A percentile compares a stretch with the other conserved stretches of the same genome.
phyloP scores from a whole-genome alignment of 2,888 invertebrate genomes.

The Ophion slaviceki region DNA sequence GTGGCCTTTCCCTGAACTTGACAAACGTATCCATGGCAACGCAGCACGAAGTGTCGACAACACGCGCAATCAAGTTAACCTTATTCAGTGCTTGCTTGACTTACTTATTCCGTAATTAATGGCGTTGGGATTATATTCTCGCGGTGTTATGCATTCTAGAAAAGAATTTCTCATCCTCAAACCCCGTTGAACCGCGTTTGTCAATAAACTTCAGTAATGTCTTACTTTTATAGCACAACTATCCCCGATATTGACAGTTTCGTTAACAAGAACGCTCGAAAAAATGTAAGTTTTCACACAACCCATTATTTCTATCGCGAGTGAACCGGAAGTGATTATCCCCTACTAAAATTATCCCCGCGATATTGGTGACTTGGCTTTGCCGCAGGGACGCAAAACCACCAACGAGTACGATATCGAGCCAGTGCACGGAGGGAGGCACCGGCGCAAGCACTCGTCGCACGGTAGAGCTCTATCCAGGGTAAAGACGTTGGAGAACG shows the following conservation, averaged over 20 bases:
- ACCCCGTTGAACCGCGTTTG: background rate
- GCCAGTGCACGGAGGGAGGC: constrained; percentile 69
- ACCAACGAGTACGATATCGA: constrained; percentile 69
- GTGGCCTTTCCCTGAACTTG: constrained; percentile 8
- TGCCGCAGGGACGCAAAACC: constrained; percentile 68
- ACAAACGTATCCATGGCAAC: constrained; percentile 49
- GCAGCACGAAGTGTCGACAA: background rate
- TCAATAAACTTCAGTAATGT: constrained; percentile 67
- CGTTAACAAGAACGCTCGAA: constrained; percentile 60
- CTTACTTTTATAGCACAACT: constrained; percentile 73
- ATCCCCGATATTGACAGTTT: constrained; percentile 66
- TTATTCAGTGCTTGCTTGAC: background rate
- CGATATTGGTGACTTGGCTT: background rate
- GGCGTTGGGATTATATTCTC: background rate
- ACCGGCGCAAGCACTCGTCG: constrained; percentile 72
- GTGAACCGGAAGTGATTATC: background rate
- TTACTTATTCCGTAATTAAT: constrained; percentile 12
- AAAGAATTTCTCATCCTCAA: constrained; percentile 5
- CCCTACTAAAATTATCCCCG: background rate
- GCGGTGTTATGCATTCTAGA: constrained; percentile 21
- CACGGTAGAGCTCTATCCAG: constrained; percentile 66
- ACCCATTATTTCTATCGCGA: background rate
- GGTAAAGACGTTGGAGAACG: constrained; percentile 60
- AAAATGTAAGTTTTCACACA: constrained; percentile 64
- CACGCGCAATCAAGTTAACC: constrained; percentile 46